Base-by-base conservation (phyloP, 2,888 invertebrate genomes). In the Melanophora roralis region DNA sequence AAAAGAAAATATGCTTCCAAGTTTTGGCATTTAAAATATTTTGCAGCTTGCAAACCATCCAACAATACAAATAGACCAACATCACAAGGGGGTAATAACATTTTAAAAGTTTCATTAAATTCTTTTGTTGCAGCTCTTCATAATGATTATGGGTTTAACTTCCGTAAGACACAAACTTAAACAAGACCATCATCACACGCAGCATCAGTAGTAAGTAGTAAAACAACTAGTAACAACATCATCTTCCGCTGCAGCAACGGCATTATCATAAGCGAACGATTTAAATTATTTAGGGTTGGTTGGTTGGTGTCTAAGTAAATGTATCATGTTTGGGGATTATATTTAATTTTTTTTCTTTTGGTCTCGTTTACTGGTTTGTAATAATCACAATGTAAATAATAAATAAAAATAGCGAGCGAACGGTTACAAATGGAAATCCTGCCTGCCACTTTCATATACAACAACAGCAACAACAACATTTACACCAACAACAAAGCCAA, bases 81-180 rank as follows among this genome's bases (percentile, higher is more conserved):
- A 60, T 45, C 68, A 68, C 43, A 64, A 64, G 68, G 23, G 43
- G 38, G 36, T 64, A 71, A 65, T 73, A 72, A 55, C 60, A 69
- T 64, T 69, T 69, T 76, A 51, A 73, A 76, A 68, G 68, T 68
- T 80, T 73, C 80, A 80, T 80, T 69, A 64, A 47, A 51, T 65
- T 53, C 60, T 47, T 65, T 49, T 72, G 72, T 49, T 67, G 67
- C 59, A 64, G 72, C 72, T 80, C 57, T 76, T 80, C 68, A 80
- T 80, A 80, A 79, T 84, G 84, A 84, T 84, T 83, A 82, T 84
- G 83, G 84, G 84, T 83, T 84, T 83, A 83, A 81, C 84, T 84
- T 84, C 84, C 84, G 83, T 78, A 73, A 80, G 80, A 80, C 72
- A 80, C 57, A 67, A 68, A 80, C 76, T 80, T 73, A 73, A 76